A percentile compares a stretch with the other conserved stretches of the same genome.
phyloP scores from a whole-genome alignment of 2,113 vertebrate genomes.

The Epinephelus moara region DNA sequence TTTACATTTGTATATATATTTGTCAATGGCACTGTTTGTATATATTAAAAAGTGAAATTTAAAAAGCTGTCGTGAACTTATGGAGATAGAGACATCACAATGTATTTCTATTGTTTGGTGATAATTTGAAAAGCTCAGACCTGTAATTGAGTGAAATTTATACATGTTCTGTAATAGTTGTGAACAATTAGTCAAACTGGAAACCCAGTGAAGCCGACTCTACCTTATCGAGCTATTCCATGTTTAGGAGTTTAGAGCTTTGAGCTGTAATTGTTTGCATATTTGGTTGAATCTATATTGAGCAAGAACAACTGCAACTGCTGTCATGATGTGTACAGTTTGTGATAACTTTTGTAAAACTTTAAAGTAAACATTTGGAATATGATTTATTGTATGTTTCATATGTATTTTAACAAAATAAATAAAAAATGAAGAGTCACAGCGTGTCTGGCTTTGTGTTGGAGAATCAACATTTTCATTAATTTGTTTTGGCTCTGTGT shows the following conservation, averaged over 20 bases:
- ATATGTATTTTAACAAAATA: slow-evolving; percentile 96
- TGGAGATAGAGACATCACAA: slow-evolving; percentile 75
- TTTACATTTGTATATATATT: slow-evolving; percentile 71
- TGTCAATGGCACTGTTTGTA: slow-evolving; percentile 68
- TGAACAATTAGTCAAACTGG: slow-evolving; percentile 86
- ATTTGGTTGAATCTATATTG: slow-evolving; percentile 85
- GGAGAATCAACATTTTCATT: neutral
- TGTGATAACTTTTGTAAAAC: slow-evolving; percentile 98
- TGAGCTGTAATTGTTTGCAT: slow-evolving; percentile 84
- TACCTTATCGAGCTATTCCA: slow-evolving; percentile 83
- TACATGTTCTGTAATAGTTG: slow-evolving; percentile 88
- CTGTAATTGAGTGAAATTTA: slow-evolving; percentile 87
- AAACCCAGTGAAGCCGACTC: slow-evolving; percentile 79
- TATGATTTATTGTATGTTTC: slow-evolving; percentile 92
- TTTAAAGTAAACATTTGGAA: slow-evolving; percentile 90
- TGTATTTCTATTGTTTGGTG: slow-evolving; percentile 90
- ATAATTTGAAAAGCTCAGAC: slow-evolving; percentile 79
- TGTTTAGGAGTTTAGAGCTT: slow-evolving; percentile 87
- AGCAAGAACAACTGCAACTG: slow-evolving; percentile 86
- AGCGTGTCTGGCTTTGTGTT: neutral
- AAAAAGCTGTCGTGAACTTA: slow-evolving; percentile 59
- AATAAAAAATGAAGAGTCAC: slow-evolving; percentile 56
- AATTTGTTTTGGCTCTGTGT: neutral
- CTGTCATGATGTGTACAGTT: slow-evolving; percentile 94
- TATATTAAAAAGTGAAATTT: slow-evolving; percentile 68